These are phyloP conservation scores for Callopanchax toddi DNA, from an alignment of 2,113 vertebrate species.

Conservation along the genomic window DNA sequence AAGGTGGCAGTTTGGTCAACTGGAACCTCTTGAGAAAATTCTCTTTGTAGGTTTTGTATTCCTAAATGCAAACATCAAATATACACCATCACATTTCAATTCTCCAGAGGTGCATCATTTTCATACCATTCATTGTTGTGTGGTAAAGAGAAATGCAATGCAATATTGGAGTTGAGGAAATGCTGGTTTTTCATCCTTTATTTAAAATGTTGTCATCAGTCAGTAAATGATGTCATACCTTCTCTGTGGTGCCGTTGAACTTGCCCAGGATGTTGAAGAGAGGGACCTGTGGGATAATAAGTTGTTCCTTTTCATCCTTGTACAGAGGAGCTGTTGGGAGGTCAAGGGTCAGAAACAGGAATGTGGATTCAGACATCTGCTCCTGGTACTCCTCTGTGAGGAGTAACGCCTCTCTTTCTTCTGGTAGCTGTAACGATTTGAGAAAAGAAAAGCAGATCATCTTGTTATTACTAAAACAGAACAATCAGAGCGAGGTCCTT, in stretches of 20 bases:
- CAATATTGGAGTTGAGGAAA: not conserved
- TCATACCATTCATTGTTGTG: not conserved
- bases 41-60: slow-evolving; percentile 99
- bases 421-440: slow-evolving; percentile 78
- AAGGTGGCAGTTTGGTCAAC: slow-evolving; percentile 93
- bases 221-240: slow-evolving; percentile 74
- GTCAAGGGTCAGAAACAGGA: slow-evolving; percentile 95
- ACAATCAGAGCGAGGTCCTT: no score
- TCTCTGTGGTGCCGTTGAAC: slow-evolving; percentile 93
- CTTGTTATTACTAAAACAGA: not conserved
- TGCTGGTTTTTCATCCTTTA: no score
- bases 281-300: slow-evolving; percentile 97
- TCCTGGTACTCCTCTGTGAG: slow-evolving; percentile 93
- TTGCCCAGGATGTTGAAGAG: slow-evolving; percentile 97
- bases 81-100: not conserved
- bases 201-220: not conserved
- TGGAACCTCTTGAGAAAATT: slow-evolving; percentile 98
- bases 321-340: slow-evolving; percentile 95
- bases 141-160: not conserved
- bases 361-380: slow-evolving; percentile 93
- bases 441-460: not conserved
- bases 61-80: slow-evolving; percentile 74
- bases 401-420: slow-evolving; percentile 93
- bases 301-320: slow-evolving; percentile 98
- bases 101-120: not conserved